A percentile compares a stretch with the other conserved stretches of the same genome.
These are phyloP conservation scores for Drosophila prosaltans DNA, from an alignment of 1,140 invertebrate species.

Conservation along the genomic window DNA sequence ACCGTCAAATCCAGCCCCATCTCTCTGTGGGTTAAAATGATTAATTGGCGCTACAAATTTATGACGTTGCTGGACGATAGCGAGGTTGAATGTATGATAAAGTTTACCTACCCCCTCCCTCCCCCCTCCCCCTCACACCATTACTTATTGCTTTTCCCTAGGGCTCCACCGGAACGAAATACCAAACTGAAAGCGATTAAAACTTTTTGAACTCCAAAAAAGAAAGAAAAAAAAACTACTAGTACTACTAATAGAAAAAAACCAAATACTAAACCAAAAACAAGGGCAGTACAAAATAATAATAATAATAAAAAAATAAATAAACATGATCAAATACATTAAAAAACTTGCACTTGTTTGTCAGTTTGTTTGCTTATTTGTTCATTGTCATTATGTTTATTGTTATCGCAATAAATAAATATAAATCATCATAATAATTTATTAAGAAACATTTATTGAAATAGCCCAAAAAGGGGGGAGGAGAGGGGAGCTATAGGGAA, in stretches of 20 bases:
- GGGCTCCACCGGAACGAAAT: background rate
- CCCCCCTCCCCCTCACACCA: background rate
- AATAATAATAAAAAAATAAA: constrained; percentile 48
- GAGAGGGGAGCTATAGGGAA: background rate
- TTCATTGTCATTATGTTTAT: constrained; percentile 58
- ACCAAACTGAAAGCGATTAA: constrained; percentile 59
- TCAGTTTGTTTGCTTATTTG: constrained; percentile 31
- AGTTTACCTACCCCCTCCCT: constrained; percentile 26
- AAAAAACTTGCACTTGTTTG: constrained; percentile 29
- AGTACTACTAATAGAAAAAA: background rate
- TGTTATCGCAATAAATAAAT: constrained; percentile 76
- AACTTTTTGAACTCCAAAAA: constrained; percentile 32
- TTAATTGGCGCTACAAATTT: constrained; percentile 81
- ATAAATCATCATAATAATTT: constrained; percentile 73
- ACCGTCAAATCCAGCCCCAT: too few relatives aligned
- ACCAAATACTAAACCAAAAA: constrained; percentile 7
- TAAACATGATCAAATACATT: constrained; percentile 50
- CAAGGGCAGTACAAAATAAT: background rate
- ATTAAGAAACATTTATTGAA: constrained; percentile 49
- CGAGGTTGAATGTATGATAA: constrained; percentile 80
- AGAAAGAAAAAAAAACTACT: background rate
- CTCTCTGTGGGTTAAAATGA: constrained; percentile 45
- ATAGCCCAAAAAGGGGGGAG: background rate
- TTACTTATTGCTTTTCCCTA: background rate
- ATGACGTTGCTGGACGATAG: constrained; percentile 71